Evolutionary conservation across 2,797 vertebrate genomes (phyloP), one percentile per base, ranked within the genome.

Genomic region (Sebastolobus altivelis): DNA sequence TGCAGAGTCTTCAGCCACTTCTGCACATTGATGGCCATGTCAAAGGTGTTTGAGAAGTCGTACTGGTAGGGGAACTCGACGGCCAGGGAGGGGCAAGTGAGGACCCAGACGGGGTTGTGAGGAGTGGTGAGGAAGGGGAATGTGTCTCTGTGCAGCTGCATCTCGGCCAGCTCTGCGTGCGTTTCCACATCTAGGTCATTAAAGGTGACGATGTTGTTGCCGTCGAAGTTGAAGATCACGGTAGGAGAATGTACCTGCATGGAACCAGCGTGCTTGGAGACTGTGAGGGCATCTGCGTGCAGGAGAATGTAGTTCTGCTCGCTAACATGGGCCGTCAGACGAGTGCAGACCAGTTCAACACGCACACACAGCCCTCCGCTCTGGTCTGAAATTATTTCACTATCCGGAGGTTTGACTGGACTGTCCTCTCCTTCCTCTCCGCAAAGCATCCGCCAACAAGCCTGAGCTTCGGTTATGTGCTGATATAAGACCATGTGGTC

Each of bases 31-130:
- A 99, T 95, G 0, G 97, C 96, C 74, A 96, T 96, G 11, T 99
- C 99, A 55, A 99, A 96, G 6, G 98, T 98, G 85, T 87, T 94
- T 6, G 98, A 99, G 92, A 99, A 98, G 79, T 99, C 97, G n/a
- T 99, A 99, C 89, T 98, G 98, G 85, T 98, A 98, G 10, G 98
- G 99, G 84, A 99, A 98, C 92, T 99, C 98, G 1, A 98, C 91
- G 20, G 95, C 86, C 22, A 98, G 72, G 4, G 92, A 96, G 18
- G 97, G 97, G 2, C 97, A 94, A 25, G 96, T 95, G 79, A 99
- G 93, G 38, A 97, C 93, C 98, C 97, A 99, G 78, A 96, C 94
- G 0, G 93, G 91, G 92, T 99, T 99, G 68, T 93, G 95, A 38
- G 95, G 81, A 5, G 97, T 97, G 82, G 87, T 89, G 52, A 98